phyloP scores from a whole-genome alignment of 2,888 invertebrate genomes.

The Spatulosminthurus flaviceps region DNA sequence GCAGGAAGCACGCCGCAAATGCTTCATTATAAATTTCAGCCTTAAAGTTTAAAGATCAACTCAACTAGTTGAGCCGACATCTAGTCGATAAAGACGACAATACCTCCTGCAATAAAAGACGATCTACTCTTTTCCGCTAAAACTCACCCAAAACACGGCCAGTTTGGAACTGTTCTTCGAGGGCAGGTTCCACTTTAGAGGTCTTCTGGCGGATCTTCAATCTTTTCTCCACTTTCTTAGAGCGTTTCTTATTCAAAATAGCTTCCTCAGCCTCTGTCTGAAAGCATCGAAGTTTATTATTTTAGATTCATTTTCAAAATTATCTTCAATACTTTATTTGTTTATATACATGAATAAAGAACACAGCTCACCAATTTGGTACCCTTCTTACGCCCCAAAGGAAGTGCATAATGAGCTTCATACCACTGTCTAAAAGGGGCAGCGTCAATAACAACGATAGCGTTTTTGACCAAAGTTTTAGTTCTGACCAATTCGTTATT shows the following conservation, averaged over 20 bases:
- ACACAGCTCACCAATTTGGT: conserved; percentile 79
- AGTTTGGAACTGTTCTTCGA: conserved; percentile 97
- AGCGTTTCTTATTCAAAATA: conserved; percentile 90
- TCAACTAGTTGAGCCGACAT: too few species aligned
- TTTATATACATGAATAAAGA: too few species aligned
- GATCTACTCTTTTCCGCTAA: too few species aligned
- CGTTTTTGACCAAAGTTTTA: conserved; percentile 98
- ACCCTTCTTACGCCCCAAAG: conserved; percentile 96
- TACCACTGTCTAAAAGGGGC: conserved; percentile 99
- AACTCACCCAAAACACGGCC: conserved; percentile 90
- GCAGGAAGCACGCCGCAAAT: not conserved
- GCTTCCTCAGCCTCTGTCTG: conserved; percentile 95
- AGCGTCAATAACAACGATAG: conserved; percentile 96
- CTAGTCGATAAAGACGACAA: not conserved
- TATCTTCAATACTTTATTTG: too few species aligned
- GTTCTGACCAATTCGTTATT: conserved; percentile 99
- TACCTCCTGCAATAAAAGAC: not conserved
- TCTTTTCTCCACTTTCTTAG: conserved; percentile 91
- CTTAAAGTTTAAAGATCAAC: too few species aligned
- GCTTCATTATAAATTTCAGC: too few species aligned
- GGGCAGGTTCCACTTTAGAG: conserved; percentile 90
- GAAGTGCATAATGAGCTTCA: conserved; percentile 94
- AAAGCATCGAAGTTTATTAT: too few species aligned
- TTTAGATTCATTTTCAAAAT: too few species aligned
- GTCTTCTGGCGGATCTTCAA: conserved; percentile 90